Percentiles rank a stretch among this genome's conserved stretches.
phyloP scores from a whole-genome alignment of 2,888 invertebrate species.

The Saturnia pavonia region DNA sequence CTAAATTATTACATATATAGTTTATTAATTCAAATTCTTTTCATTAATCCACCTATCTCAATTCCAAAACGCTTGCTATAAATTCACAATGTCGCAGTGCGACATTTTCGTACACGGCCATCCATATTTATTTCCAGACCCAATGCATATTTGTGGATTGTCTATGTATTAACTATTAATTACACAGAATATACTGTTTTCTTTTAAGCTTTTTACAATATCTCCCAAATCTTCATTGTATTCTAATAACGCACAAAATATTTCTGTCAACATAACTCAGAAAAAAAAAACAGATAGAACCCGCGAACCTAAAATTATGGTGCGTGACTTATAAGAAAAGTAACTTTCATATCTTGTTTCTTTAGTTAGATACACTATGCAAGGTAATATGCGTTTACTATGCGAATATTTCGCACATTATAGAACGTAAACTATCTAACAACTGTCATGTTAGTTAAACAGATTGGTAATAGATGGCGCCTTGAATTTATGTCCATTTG shows the following conservation, averaged over 20 bases:
- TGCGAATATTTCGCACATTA: too few species aligned
- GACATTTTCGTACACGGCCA: neutral
- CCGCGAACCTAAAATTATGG: neutral
- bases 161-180: neutral
- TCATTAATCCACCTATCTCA: neutral
- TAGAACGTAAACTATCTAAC: too few species aligned
- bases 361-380: neutral
- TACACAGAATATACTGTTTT: neutral
- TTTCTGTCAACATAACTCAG: neutral
- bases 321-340: neutral
- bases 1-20: neutral
- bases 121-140: conserved; percentile 1
- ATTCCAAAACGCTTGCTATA: neutral
- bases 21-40: neutral
- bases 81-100: conserved; percentile 2
- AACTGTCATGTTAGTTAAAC: too few species aligned
- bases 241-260: neutral
- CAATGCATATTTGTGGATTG: neutral
- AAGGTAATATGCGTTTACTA: too few species aligned
- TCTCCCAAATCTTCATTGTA: neutral
- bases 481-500: too few species aligned
- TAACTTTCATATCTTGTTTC: neutral
- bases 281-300: neutral
- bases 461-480: too few species aligned
- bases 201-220: neutral